A percentile compares a stretch with the other conserved stretches of the same genome.
phyloP scores from a whole-genome alignment of 2,113 vertebrate genomes.

The Nothoprocta pentlandii region DNA sequence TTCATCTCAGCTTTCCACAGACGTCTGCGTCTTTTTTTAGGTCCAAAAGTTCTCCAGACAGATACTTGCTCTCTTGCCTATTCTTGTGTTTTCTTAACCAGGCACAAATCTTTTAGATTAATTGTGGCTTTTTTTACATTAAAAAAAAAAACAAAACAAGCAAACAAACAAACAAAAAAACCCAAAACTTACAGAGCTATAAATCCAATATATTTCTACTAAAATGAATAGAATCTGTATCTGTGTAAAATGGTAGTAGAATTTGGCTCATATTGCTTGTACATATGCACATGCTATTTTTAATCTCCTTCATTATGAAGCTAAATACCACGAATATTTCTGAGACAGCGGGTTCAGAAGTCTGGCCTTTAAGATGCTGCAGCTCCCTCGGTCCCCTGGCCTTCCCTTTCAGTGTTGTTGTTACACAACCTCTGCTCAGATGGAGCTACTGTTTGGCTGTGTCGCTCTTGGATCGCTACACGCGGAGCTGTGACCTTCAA shows the following conservation, averaged over 20 bases:
- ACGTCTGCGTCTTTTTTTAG: background rate
- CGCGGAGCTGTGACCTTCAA: background rate
- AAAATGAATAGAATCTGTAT: background rate
- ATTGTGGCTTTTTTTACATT: background rate
- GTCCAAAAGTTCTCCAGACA: background rate
- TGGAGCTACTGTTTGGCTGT: fast-evolving
- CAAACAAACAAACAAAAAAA: no score
- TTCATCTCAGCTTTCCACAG: background rate
- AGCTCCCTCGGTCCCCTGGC: background rate
- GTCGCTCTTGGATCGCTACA: background rate
- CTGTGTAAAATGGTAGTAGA: background rate
- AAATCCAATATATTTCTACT: background rate
- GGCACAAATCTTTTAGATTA: background rate
- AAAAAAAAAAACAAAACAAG: background rate
- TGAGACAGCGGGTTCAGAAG: background rate
- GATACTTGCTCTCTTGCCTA: background rate
- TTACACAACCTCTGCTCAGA: background rate
- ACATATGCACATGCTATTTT: background rate
- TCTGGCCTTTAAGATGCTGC: background rate
- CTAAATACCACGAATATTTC: background rate
- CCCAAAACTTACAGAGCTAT: background rate
- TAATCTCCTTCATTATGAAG: background rate
- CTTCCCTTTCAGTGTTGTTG: background rate
- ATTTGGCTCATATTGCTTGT: background rate
- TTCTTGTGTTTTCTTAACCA: background rate